Conservation (phyloP, 2,113 vertebrate species). For the Acanthisitta chloris region DNA sequence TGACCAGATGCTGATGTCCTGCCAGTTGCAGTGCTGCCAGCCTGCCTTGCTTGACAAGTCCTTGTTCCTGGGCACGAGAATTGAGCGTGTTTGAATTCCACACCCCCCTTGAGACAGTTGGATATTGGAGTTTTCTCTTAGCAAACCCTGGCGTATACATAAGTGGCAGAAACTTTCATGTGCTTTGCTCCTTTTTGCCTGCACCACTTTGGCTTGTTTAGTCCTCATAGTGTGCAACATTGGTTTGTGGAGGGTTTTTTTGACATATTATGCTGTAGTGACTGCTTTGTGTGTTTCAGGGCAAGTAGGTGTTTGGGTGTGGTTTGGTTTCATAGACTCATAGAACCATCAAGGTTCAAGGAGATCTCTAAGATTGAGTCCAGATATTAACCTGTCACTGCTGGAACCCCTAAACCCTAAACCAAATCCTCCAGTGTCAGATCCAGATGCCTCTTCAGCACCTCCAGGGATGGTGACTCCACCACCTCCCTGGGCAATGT, state of each 20-base stretch:
- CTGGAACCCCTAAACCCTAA: too few species aligned
- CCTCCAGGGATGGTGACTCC: too few species aligned
- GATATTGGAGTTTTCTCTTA: neutral
- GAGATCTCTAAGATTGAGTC: too few species aligned
- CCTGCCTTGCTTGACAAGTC: neutral
- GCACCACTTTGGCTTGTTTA: neutral
- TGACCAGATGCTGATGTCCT: neutral
- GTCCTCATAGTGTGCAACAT: rapidly evolving
- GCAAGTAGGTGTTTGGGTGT: neutral
- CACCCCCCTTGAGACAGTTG: neutral
- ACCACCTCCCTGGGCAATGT: too few species aligned
- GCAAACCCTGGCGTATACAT: neutral
- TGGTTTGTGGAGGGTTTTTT: neutral
- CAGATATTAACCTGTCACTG: too few species aligned
- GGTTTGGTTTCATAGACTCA: too few species aligned
- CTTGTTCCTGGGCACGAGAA: neutral
- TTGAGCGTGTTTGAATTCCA: neutral
- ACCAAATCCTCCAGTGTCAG: too few species aligned
- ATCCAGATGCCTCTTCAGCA: too few species aligned
- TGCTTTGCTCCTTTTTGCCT: neutral
- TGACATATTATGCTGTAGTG: rapidly evolving
- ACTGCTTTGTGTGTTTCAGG: neutral
- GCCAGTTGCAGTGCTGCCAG: neutral
- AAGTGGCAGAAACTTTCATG: neutral
- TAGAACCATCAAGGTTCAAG: too few species aligned